Percentiles rank a stretch among this genome's conserved stretches.
Evolutionary conservation across 2,113 vertebrate genomes (phyloP).

Genomic region (Rhodinocichla rosea): DNA sequence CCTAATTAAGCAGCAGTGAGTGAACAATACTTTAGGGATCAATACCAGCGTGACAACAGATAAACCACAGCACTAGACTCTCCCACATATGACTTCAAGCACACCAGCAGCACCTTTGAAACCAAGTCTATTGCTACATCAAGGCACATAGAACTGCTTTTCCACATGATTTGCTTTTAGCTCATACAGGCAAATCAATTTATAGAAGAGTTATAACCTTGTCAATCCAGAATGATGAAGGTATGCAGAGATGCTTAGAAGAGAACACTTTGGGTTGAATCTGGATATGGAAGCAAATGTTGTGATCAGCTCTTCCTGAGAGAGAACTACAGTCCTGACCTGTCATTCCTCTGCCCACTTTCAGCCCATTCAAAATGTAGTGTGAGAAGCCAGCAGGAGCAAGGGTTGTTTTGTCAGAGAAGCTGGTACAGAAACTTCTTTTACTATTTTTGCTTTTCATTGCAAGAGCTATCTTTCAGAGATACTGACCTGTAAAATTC

Average conservation of each 20-base stretch:
- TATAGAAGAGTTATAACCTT: background rate
- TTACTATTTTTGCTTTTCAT: background rate
- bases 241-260: background rate
- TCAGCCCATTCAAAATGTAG: background rate
- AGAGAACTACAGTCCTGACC: background rate
- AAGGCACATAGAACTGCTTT: background rate
- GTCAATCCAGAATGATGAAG: background rate
- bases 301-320: background rate
- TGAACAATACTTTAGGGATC: background rate
- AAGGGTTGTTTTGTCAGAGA: background rate
- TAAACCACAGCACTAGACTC: background rate
- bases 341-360: background rate
- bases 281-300: background rate
- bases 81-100: background rate
- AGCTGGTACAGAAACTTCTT: background rate
- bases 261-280: rapidly evolving
- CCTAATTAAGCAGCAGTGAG: background rate
- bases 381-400: background rate
- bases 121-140: background rate
- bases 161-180: background rate
- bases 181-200: background rate
- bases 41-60: background rate
- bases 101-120: background rate
- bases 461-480: background rate
- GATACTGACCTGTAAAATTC: background rate